Evolutionary conservation across 2,113 vertebrate genomes (phyloP), one percentile per base, ranked within the genome.

Genomic region (Bufo gargarizans): DNA sequence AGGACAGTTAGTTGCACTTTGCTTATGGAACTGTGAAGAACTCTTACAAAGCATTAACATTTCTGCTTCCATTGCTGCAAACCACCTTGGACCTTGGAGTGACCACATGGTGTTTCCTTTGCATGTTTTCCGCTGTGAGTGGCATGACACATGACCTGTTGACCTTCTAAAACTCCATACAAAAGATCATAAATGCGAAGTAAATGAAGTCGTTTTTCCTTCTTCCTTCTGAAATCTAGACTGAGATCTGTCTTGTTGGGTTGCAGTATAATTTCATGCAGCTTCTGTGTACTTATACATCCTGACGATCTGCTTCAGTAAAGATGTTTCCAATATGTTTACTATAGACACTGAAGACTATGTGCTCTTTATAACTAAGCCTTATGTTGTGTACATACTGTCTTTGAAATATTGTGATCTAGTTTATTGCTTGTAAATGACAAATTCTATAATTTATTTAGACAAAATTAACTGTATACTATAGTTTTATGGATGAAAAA

Each of bases 401-500:
- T 95, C 95, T 96, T 94, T 94, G 84, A 96, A 96, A 95, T 95
- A 94, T 95, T 94, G 93, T 96, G 95, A 95, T 96, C 95, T 93
- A 92, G 92, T 94, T 94, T 96, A 93, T 94, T 95, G 95, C 94
- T 95, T 95, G 94, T 93, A 96, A 94, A 96, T 91, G 92, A 96
- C 87, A 93, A 95, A 93, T 91, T 91, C 92, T 93, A 91, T 98
- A 97, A 99, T 97, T 98, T 99, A 98, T 98, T 97, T 96, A 96
- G 96, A 95, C 94, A 49, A 94, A 94, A 94, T 94, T 91, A 92
- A 93, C 87, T 92, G 94, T 96, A 95, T 96, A 96, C 94, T 96
- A 95, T 95, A 95, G 95, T 96, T 97, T 95, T 97, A 94, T 96
- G 95, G 95, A 93, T 93, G 91, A 94, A 90, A 89, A 91, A 93